Evolutionary conservation across 2,888 invertebrate species (phyloP).

Genomic region (Therioaphis trifolii): DNA sequence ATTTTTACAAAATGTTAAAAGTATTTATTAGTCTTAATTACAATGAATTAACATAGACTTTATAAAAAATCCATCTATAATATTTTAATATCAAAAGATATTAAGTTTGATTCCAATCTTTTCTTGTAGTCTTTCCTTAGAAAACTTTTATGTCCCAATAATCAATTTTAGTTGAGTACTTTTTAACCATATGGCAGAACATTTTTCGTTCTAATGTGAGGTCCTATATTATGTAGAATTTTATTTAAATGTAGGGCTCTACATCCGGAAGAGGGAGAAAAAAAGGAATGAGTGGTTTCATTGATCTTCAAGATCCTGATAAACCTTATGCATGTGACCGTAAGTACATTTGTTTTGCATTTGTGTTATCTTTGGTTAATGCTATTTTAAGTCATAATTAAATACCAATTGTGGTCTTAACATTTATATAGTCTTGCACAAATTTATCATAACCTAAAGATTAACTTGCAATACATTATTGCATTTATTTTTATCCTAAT

Average conservation of each 20-base stretch:
- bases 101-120: too few species aligned
- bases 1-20: too few species aligned
- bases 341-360: slow-evolving; percentile 73
- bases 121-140: too few species aligned
- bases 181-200: too few species aligned
- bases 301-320: slow-evolving; percentile 75
- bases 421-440: slow-evolving; percentile 32
- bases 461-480: slow-evolving; percentile 37
- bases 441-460: slow-evolving; percentile 20
- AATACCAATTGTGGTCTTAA: slow-evolving; percentile 48
- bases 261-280: slow-evolving; percentile 64
- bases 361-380: slow-evolving; percentile 25
- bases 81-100: too few species aligned
- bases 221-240: too few species aligned
- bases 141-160: too few species aligned
- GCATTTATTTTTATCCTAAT: slow-evolving; percentile 34
- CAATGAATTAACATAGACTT: too few species aligned
- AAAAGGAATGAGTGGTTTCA: slow-evolving; percentile 62
- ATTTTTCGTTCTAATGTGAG: too few species aligned
- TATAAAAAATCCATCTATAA: too few species aligned
- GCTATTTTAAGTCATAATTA: slow-evolving; percentile 46
- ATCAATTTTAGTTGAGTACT: too few species aligned
- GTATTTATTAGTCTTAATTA: too few species aligned
- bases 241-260: slow-evolving; percentile 60
- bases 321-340: slow-evolving; percentile 92